These are phyloP conservation scores for Pristionchus entomophagus DNA, from an alignment of 2,888 invertebrate genomes.

Conservation along the genomic window DNA sequence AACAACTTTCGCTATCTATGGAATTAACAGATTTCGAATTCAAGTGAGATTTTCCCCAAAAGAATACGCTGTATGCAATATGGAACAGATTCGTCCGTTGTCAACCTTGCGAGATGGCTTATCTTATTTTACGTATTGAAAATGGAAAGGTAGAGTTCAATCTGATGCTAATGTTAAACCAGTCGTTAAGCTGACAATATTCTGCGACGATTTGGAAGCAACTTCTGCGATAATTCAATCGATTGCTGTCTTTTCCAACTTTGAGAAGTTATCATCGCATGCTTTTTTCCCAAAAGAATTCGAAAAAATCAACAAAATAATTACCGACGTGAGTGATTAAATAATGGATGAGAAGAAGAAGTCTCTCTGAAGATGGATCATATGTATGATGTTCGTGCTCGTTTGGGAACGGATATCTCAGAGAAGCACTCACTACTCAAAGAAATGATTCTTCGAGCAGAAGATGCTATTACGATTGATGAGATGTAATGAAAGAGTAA, in stretches of 20 bases:
- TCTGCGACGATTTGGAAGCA: constrained; percentile 68
- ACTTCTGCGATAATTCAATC: constrained; percentile 69
- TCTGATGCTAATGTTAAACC: not conserved
- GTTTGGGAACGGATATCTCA: constrained; percentile 67
- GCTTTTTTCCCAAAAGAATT: constrained; percentile 65
- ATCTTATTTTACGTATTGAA: not conserved
- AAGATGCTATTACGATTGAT: constrained; percentile 66
- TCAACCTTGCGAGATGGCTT: constrained; percentile 3
- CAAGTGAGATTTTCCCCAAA: not conserved
- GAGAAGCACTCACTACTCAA: constrained; percentile 68
- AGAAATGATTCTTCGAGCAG: constrained; percentile 71
- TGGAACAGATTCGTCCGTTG: constrained; percentile 15
- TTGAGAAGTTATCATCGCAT: constrained; percentile 57
- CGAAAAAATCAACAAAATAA: constrained; percentile 60
- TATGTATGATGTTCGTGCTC: constrained; percentile 66
- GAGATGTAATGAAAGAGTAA: constrained; percentile 62
- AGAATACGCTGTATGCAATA: too few species aligned
- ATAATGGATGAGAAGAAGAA: not conserved
- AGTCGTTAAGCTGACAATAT: constrained; percentile 50
- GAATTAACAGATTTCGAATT: not conserved
- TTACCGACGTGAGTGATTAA: constrained; percentile 56
- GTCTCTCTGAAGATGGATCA: constrained; percentile 68
- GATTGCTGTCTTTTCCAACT: constrained; percentile 58
- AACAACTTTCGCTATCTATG: not conserved
- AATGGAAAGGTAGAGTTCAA: constrained; percentile 9